Conservation (phyloP, 2,113 vertebrate species). For the Dasypus novemcinctus region DNA sequence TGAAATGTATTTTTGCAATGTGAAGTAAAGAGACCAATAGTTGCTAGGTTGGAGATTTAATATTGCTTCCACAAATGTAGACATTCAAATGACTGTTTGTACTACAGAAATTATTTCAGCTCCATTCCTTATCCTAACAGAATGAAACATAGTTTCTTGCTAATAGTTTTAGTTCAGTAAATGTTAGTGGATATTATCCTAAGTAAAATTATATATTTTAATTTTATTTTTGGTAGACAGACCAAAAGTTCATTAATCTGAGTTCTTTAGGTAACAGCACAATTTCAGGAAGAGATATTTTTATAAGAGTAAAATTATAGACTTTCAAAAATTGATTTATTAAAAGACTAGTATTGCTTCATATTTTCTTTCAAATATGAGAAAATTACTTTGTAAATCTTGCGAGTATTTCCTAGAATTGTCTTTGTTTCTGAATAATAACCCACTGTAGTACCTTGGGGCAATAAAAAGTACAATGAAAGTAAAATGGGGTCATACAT, state of each 20-base stretch:
- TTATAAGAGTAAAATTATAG: constrained; percentile 5
- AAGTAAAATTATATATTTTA: constrained; percentile 28
- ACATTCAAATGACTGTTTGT: neutral
- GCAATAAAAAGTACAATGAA: neutral
- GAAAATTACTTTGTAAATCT: neutral
- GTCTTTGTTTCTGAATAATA: neutral
- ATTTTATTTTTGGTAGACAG: neutral
- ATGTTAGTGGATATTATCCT: neutral
- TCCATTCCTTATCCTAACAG: neutral
- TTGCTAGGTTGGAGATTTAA: neutral
- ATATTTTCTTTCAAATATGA: constrained; percentile 7
- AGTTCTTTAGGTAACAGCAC: neutral
- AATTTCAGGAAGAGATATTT: neutral
- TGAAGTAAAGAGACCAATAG: neutral
- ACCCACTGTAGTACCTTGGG: neutral
- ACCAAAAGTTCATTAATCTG: neutral
- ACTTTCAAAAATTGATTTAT: constrained; percentile 18
- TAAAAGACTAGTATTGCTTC: neutral
- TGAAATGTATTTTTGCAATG: neutral
- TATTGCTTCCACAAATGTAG: neutral
- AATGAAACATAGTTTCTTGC: neutral
- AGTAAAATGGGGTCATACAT: constrained; percentile 32
- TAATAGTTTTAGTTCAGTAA: neutral
- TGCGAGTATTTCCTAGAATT: neutral
- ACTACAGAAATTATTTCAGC: neutral